These are phyloP conservation scores for Ailuropoda melanoleuca DNA, from an alignment of 2,113 vertebrate genomes.

Conservation along the genomic window DNA sequence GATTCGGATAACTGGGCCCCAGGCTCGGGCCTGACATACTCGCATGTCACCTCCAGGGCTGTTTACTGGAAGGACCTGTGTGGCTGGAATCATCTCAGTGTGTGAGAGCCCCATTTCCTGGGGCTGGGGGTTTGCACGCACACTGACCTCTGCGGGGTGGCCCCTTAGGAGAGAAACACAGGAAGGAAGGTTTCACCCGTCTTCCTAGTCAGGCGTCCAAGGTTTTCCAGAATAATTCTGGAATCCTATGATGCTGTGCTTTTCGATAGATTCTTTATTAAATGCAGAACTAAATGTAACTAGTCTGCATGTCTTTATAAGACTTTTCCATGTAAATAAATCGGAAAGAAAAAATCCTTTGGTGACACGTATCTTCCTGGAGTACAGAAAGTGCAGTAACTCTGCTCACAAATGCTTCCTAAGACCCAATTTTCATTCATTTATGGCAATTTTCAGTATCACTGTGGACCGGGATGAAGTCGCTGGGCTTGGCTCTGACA, in stretches of 20 bases:
- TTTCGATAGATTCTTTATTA: not conserved
- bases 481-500: not conserved
- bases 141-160: not conserved
- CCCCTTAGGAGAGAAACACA: not conserved
- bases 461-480: fast-evolving
- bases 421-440: not conserved
- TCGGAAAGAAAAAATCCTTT: not conserved
- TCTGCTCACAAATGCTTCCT: not conserved
- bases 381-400: not conserved
- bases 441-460: not conserved
- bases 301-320: not conserved
- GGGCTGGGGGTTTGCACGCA: not conserved
- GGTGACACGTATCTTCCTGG: not conserved
- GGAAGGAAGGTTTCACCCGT: not conserved
- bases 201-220: not conserved
- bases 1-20: not conserved
- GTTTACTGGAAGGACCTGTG: fast-evolving
- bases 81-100: not conserved
- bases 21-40: fast-evolving
- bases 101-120: fast-evolving
- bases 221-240: not conserved
- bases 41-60: not conserved
- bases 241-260: not conserved
- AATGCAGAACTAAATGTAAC: not conserved
- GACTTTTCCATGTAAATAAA: not conserved